These are phyloP conservation scores for Atherinosoma microstoma DNA, from an alignment of 2,797 vertebrate genomes.

Conservation along the genomic window DNA sequence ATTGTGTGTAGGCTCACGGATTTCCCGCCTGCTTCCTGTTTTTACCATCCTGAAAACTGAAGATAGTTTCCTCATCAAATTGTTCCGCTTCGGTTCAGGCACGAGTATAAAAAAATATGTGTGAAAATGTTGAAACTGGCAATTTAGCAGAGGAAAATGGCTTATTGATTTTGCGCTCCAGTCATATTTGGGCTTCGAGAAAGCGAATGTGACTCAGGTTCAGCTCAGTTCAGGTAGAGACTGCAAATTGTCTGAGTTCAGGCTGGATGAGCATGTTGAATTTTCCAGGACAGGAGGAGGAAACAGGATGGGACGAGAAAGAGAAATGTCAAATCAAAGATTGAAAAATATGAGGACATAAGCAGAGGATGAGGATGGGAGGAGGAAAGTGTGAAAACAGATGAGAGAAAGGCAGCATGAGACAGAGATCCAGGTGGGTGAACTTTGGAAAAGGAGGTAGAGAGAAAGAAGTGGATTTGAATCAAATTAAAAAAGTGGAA, in stretches of 20 bases:
- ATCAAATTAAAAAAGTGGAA: not conserved
- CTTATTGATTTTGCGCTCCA: slow-evolving; percentile 30
- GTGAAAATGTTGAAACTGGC: slow-evolving; percentile 1
- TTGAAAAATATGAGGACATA: not conserved
- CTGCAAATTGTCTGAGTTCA: not conserved
- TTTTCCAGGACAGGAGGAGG: not conserved
- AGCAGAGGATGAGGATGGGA: not conserved
- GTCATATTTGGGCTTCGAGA: slow-evolving; percentile 5
- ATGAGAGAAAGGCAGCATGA: rapidly evolving
- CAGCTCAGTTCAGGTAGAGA: not conserved
- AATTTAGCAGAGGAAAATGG: slow-evolving; percentile 21
- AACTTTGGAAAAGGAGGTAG: not conserved
- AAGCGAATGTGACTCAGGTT: slow-evolving; percentile 3
- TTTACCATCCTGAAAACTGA: not conserved
- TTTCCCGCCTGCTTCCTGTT: not conserved
- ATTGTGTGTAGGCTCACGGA: not conserved
- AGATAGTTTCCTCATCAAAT: not conserved
- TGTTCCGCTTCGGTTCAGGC: not conserved
- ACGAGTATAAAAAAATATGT: not conserved
- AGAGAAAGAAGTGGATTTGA: not conserved
- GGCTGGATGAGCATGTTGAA: not conserved
- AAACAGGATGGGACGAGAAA: not conserved
- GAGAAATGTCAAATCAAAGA: not conserved
- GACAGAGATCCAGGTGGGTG: not conserved
- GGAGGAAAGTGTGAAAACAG: not conserved